Base-by-base conservation (phyloP, 2,888 invertebrate species). In the Cenopis cana region DNA sequence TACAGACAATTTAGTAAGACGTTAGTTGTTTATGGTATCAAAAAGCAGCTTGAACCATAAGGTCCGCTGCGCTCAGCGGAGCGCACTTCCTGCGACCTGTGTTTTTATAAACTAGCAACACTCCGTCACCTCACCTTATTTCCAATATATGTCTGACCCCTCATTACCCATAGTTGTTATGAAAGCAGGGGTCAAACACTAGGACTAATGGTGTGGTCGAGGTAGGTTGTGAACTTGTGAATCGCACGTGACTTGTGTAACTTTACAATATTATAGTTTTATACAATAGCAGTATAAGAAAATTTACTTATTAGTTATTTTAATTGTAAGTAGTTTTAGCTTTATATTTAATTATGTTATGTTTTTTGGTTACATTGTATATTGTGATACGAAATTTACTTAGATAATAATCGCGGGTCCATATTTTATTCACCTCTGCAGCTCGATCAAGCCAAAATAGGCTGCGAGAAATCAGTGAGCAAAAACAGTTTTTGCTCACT, bases 11-110 rank as follows among this genome's bases (percentile, higher is more conserved):
- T 52, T 29, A 3, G 5, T 2, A 17, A 20, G 12, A 18, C 2
- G 24, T 50, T 18, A 29, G 52, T 11, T 20, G 18, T 66, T 70
- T 59, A 20, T n/a, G 17, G 4, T 52, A 4, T 17, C 24, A 20
- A n/a, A 17, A 73, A 60, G 33, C 41, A 8, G 29, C 67, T 12
- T 17, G 65, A 69, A 69, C 74, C 14, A 41, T 46, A 46, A 82
- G 81, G 79, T 77, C 74, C 73, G 79, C 76, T 81, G 82, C 77
- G 90, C 90, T 89, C 82, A 75, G 82, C 82, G 79, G 78, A 91
- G 90, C 91, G 79, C 80, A 80, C 79, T 86, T 89, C 90, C 90
- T 86, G 85, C 77, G 81, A 64, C 56, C 69, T 46, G 60, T 46
- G n/a, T 6, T 46, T n/a, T 46, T 46, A n/a, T 12, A 46, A 46